Base-by-base conservation (phyloP, 2,113 vertebrate species). In the Circaetus gallicus region DNA sequence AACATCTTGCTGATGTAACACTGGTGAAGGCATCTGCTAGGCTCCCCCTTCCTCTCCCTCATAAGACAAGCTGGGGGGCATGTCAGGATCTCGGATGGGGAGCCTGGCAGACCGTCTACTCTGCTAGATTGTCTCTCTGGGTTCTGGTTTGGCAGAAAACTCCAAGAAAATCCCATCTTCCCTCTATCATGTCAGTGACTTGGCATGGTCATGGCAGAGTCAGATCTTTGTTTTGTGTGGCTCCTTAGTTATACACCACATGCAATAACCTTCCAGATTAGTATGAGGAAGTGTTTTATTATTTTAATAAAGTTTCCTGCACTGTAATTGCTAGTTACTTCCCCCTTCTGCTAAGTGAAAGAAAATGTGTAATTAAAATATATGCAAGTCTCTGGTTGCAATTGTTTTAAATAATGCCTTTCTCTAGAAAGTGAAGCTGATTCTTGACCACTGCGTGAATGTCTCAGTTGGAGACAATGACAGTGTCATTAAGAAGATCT, bases 361-460 rank as follows among this genome's bases (percentile, higher is more conserved):
- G 43, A 76, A 86, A 96, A 72, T 26, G 25, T 20, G 7, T 77
- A 43, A 80, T 71, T 85, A 67, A 91, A 82, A 80, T 52, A 7
- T 21, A 53, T 59, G 34, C 6, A 21, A 0, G 0, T 62, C 58
- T 90, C 38, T 38, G 20, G 34, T 43, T 73, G 17, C 19, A 72
- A 74, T 71, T 77, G 31, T 77, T 95, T 86, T 28, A 79, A 82
- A 91, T 82, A 76, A 87, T 69, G 25, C 20, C 31, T 94, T 92
- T 91, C 61, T 95, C 67, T 91, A 99, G 99, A 97, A 97, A 25
- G 98, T 99, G 40, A 98, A 99, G 96, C 96, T 99, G 97, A 96
- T 98, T 91, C 98, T 99, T 95, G 99, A 99, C 94, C 98, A 98
- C 93, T 99, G 99, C 10, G 67, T 96, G 67, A 98, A 98, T 71